Evolutionary conservation across 2,797 vertebrate genomes (phyloP).

Genomic region (Amphiprion clarkii): DNA sequence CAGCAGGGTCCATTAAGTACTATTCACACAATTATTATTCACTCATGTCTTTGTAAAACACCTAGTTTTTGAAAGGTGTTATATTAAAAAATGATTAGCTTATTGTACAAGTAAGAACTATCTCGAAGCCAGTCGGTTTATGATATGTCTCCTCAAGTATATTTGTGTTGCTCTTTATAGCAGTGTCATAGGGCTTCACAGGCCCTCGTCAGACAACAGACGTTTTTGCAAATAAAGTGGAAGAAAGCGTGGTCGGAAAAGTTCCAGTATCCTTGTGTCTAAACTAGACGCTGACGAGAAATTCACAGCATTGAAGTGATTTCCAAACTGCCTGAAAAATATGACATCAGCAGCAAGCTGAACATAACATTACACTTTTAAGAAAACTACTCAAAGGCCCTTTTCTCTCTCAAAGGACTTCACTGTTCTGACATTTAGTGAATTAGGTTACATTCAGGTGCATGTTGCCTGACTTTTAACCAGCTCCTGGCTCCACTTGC

Average conservation of each 20-base stretch:
- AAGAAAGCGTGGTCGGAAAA: conserved; percentile 8
- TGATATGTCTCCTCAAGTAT: conserved; percentile 5
- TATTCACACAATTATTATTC: background rate
- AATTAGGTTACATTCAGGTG: conserved; percentile 72
- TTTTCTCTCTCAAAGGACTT: conserved; percentile 34
- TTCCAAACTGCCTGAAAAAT: conserved; percentile 30
- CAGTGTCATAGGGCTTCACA: conserved; percentile 2
- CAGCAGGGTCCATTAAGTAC: background rate
- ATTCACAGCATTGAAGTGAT: conserved; percentile 48
- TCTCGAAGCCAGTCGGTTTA: background rate
- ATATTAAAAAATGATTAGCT: no score
- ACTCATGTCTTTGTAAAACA: background rate
- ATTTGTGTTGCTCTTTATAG: conserved; percentile 16
- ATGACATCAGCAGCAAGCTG: conserved; percentile 27
- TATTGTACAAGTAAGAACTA: background rate
- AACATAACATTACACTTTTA: conserved; percentile 28
- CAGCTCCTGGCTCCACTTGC: conserved; percentile 40
- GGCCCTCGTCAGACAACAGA: background rate
- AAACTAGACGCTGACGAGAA: conserved; percentile 27
- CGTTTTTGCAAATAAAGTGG: conserved; percentile 9
- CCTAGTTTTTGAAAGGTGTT: no score
- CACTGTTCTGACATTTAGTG: conserved; percentile 33
- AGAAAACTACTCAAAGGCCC: conserved; percentile 19
- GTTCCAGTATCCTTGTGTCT: conserved; percentile 41
- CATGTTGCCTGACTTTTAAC: conserved; percentile 31